Evolutionary conservation across 2,113 vertebrate genomes (phyloP), one percentile per base, ranked within the genome.

Genomic region (Chaenogobius annularis): DNA sequence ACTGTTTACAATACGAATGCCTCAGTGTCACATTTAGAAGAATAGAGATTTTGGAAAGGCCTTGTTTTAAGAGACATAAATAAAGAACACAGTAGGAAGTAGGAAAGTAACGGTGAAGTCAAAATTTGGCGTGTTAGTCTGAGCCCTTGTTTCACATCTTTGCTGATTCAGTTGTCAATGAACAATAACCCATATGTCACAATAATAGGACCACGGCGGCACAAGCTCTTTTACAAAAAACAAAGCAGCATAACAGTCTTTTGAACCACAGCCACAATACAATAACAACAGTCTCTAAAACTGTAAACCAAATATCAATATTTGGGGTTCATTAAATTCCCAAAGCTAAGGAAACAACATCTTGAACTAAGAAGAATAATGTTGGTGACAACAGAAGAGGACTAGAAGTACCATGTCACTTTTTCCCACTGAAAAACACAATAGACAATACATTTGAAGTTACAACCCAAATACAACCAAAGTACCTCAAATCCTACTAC

Each of bases 21-120:
- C 79, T 78, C 55, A n/a, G 61, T 77, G 85, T 88, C 84, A 87
- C 76, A 82, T 89, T 83, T 82, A 78, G 67, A 77, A 74, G 82
- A 74, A 69, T 58, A 64, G 73, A 59, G 13, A 5, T 14, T 26
- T 26, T 83, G 79, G 65, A 74, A 86, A 88, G 83, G 72, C 35
- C 69, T 55, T 64, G 40, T 58, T 80, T 66, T 65, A 40, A 52
- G 10, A 73, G 26, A 19, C 20, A 37, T 52, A 8, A n/a, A 23
- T 37, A 58, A 55, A 43, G 66, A 31, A 72, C 11, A 70, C 11
- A 43, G 6, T 75, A 37, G 46, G 40, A 68, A 68, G 74, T 14
- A 43, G 22, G 54, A 22, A 63, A 61, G 47, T 62, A 43, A 63
- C 63, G 26, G 4, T 14, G 66, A 58, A 82, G 68, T 40, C 37